Evolutionary conservation across 2,888 invertebrate species (phyloP).

Genomic region (Cepaea hortensis): DNA sequence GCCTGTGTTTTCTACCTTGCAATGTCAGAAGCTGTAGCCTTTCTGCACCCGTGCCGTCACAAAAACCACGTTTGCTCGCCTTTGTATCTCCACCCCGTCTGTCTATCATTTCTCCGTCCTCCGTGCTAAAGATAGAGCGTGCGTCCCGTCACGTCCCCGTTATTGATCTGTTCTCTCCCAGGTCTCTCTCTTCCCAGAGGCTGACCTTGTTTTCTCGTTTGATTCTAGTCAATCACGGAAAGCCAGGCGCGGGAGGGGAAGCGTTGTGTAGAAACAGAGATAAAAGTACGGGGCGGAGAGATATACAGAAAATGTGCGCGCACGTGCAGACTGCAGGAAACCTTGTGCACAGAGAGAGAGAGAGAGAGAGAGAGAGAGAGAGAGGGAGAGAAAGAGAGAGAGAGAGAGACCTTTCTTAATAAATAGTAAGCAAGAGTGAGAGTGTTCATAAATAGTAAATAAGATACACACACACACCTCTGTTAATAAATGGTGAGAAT

Average conservation of each 20-base stretch:
- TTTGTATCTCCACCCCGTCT: not conserved
- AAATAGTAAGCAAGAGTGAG: no score
- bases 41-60: not conserved
- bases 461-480: no score
- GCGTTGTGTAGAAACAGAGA: not conserved
- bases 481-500: no score
- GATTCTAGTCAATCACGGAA: not conserved
- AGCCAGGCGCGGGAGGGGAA: not conserved
- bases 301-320: no score
- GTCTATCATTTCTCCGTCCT: not conserved
- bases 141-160: conserved; percentile 28
- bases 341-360: conserved; percentile 26
- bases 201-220: conserved; percentile 53
- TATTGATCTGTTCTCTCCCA: conserved; percentile 13
- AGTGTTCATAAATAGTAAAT: no score
- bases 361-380: conserved; percentile 36
- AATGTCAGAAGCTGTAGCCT: not conserved
- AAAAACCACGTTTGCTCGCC: not conserved
- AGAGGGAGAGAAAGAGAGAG: no score
- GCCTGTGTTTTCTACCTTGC: not conserved
- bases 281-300: not conserved
- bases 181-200: conserved; percentile 4
- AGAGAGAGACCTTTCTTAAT: no score
- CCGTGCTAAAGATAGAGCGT: conserved; percentile 5
- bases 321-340: not conserved